These are phyloP conservation scores for Siniperca chuatsi DNA, from an alignment of 2,113 vertebrate genomes.

Conservation along the genomic window DNA sequence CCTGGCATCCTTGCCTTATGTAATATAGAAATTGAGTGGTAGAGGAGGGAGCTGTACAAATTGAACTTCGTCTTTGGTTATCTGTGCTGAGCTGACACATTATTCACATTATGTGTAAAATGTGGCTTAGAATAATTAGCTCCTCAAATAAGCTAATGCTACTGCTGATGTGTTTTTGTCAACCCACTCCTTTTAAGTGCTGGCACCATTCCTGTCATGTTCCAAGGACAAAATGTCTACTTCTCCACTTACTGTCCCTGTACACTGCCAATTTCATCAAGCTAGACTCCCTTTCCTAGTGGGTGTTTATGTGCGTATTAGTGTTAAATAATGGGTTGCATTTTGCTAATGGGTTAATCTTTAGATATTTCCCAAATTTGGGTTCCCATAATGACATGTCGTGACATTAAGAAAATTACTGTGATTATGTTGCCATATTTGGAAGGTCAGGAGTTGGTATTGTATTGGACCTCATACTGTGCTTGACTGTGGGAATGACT, in stretches of 20 bases:
- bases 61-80: conserved; percentile 66
- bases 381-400: conserved; percentile 54
- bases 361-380: conserved; percentile 58
- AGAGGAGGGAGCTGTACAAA: conserved; percentile 56
- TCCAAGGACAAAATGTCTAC: conserved; percentile 65
- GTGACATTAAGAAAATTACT: conserved; percentile 52
- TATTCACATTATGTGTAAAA: conserved; percentile 68
- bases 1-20: conserved; percentile 60
- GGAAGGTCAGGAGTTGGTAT: conserved; percentile 59
- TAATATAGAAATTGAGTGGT: conserved; percentile 59
- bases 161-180: conserved; percentile 54
- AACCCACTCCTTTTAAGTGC: conserved; percentile 57
- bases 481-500: conserved; percentile 72
- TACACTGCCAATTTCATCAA: conserved; percentile 75
- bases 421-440: conserved; percentile 68
- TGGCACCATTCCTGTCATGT: conserved; percentile 58
- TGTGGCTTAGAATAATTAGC: conserved; percentile 64
- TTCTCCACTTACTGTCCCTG: conserved; percentile 52
- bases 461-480: conserved; percentile 77
- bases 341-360: conserved; percentile 52
- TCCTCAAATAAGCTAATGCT: conserved; percentile 60
- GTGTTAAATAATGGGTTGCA: conserved; percentile 62
- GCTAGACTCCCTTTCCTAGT: conserved; percentile 58
- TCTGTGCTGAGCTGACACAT: conserved; percentile 63
- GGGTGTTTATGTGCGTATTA: conserved; percentile 59